Base-by-base conservation (phyloP, 2,113 vertebrate species). In the human region DNA sequence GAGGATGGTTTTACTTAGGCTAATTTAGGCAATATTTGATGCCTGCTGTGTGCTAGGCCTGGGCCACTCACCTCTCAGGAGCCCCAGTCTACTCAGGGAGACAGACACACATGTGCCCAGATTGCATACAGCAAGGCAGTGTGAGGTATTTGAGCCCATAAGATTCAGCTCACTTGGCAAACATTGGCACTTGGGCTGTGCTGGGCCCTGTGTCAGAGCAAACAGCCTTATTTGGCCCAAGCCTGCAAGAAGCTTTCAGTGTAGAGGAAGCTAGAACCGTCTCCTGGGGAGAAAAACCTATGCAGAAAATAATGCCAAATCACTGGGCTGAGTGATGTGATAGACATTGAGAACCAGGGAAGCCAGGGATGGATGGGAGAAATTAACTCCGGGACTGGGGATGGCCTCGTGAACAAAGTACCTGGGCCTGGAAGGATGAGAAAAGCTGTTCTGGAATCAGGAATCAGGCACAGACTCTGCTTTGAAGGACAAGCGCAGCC, bases 181-280 rank as follows among this genome's bases (percentile, higher is more conserved):
- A 95, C 30, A n/a, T 12, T 18, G 61, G 57, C 48, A 2, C 61
- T 87, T 35, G n/a, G 48, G 43, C 66, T 82, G 40, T 85, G 59
- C 66, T 16, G 32, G 66, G 45, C 35, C 61, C 90, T 84, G 5
- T 82, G 11, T 96, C 40, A 89, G 43, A 90, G 68, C 48, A 86
- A 92, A 96, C 22, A 25, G 95, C 68, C 48, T 84, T 76, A 57
- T 79, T 92, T 96, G 94, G 90, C 83, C 30, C 75, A 93, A 16
- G 38, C 43, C 79, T 96, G 68, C 75, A 76, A 87, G 92, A 89
- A 93, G 72, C 59, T 96, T 68, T n/a, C 55, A 20, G 52, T 6
- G n/a, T 40, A 87, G 43, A 93, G 84, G 32, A 83, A 80, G 64
- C 61, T 61, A 57, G 93, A 92, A 81, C 38, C 2, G 6, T 52